phyloP scores from a whole-genome alignment of 2,888 invertebrate genomes.

The Meandrusa payeni region DNA sequence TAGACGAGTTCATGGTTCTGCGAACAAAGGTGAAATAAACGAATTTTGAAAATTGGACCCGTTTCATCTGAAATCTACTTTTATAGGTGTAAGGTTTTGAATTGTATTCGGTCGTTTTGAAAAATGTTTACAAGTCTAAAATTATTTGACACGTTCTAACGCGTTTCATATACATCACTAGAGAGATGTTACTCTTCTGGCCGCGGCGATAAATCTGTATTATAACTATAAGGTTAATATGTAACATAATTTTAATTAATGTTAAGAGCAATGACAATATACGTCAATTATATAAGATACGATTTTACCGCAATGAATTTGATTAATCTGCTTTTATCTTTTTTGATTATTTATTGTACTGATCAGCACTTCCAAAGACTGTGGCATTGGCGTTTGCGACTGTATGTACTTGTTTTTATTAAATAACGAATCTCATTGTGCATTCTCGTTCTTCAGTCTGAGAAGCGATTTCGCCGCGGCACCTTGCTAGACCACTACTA shows the following conservation, averaged over 20 bases:
- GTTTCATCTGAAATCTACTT: conserved; percentile 16
- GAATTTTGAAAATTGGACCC: conserved; percentile 2
- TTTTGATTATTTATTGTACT: conserved; percentile 5
- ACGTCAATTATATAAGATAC: conserved; percentile 66
- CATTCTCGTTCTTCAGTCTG: conserved; percentile 34
- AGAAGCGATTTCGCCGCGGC: conserved; percentile 55
- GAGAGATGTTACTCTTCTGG: conserved; percentile 39
- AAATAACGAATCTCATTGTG: conserved; percentile 61
- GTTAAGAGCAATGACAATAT: conserved; percentile 66
- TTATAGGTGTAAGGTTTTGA: conserved; percentile 17
- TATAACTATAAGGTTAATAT: conserved; percentile 40
- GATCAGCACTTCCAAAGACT: conserved; percentile 18
- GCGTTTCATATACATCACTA: conserved; percentile 58
- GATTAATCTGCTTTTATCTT: conserved; percentile 9
- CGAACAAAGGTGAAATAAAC: conserved; percentile 6
- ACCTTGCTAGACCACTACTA: conserved; percentile 35
- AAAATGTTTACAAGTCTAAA: conserved; percentile 24
- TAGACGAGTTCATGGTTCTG: conserved; percentile 13
- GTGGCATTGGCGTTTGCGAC: conserved; percentile 4
- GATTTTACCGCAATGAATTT: conserved; percentile 35
- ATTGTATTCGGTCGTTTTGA: conserved; percentile 22
- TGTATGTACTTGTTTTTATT: conserved; percentile 31
- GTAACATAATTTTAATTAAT: conserved; percentile 42
- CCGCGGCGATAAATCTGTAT: conserved; percentile 55
- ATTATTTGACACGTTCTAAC: conserved; percentile 61